Percentiles rank a stretch among this genome's conserved stretches.
These are phyloP conservation scores for Lamellibrachia satsuma DNA, from an alignment of 2,888 invertebrate species.

Conservation along the genomic window DNA sequence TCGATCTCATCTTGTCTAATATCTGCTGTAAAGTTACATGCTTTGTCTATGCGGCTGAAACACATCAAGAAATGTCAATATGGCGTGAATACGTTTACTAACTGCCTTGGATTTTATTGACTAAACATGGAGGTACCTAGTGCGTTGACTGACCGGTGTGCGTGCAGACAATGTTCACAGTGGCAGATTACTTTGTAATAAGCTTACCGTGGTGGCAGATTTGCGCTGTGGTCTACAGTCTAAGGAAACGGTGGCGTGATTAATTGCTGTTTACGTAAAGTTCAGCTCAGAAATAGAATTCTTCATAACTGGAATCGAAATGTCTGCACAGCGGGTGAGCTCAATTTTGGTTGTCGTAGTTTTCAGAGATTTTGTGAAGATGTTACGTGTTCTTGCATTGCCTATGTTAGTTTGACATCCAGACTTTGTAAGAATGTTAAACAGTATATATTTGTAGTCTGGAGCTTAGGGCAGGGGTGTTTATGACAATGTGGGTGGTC, in stretches of 20 bases:
- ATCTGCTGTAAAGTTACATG: neutral
- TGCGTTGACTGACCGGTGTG: neutral
- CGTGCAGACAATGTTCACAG: neutral
- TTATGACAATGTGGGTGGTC: too few relatives aligned
- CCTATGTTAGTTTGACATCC: neutral
- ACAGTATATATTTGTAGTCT: too few relatives aligned
- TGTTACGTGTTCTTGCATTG: too few relatives aligned
- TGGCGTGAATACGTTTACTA: neutral
- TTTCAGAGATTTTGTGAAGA: neutral
- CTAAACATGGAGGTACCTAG: neutral
- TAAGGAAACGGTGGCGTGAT: neutral
- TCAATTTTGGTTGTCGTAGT: neutral
- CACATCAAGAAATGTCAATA: neutral
- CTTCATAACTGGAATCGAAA: neutral
- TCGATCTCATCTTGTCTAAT: constrained; percentile 10
- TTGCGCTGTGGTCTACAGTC: neutral
- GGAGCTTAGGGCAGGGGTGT: too few relatives aligned
- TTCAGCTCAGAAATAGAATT: neutral
- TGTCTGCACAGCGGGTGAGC: neutral
- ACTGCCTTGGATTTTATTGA: neutral
- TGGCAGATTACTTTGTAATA: neutral
- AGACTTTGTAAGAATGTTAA: too few relatives aligned
- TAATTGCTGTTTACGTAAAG: constrained; percentile 6
- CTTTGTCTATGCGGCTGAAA: neutral
- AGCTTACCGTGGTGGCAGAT: constrained; percentile 10